Conservation (phyloP, 2,113 vertebrate species). For the Suricata suricatta region DNA sequence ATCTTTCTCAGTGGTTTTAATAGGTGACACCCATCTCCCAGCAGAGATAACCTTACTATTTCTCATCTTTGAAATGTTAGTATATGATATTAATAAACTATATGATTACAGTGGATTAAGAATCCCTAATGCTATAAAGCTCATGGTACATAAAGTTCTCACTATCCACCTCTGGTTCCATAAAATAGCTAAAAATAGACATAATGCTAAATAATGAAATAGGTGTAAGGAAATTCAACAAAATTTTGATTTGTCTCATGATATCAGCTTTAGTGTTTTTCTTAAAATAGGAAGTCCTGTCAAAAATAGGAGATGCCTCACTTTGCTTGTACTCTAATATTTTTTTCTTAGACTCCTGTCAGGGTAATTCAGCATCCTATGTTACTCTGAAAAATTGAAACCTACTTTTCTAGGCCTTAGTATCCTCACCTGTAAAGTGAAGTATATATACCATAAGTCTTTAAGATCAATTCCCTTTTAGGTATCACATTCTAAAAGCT, state of each 20-base stretch:
- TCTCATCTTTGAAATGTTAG: slow-evolving; percentile 20
- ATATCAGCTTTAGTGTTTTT: slow-evolving; percentile 26
- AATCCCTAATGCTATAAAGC: neutral
- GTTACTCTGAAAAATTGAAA: neutral
- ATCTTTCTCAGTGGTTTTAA: slow-evolving; percentile 18
- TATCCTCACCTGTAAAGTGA: neutral
- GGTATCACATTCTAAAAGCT: neutral
- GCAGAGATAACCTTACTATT: neutral
- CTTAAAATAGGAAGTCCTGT: neutral
- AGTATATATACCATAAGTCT: neutral
- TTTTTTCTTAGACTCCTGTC: slow-evolving; percentile 2
- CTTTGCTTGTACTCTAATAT: neutral
- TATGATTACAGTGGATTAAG: neutral
- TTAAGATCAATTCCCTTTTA: neutral
- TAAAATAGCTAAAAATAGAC: neutral
- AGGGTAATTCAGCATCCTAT: neutral
- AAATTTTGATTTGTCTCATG: slow-evolving; percentile 28
- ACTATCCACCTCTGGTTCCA: neutral
- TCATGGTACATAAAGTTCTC: neutral
- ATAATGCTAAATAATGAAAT: neutral
- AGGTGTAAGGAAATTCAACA: neutral
- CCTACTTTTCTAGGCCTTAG: neutral
- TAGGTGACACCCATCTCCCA: neutral
- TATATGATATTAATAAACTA: slow-evolving; percentile 12
- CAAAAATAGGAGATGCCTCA: slow-evolving; percentile 3